Base-by-base conservation (phyloP, 2,113 vertebrate species). In the Brienomyrus brachyistius region DNA sequence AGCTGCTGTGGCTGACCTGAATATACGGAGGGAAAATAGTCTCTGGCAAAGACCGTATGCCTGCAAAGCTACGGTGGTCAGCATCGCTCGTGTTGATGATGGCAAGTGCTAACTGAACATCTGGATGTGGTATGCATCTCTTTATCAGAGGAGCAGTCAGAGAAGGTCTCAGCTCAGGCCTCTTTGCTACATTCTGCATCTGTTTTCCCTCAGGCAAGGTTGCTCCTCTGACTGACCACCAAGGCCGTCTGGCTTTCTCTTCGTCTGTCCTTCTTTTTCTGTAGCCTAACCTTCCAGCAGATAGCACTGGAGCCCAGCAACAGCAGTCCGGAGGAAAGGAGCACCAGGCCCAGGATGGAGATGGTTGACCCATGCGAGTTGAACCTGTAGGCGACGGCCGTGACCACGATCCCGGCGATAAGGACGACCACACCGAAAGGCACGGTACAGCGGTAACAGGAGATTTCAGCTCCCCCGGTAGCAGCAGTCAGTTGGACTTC, bases 331-430 rank as follows among this genome's bases (percentile, higher is more conserved):
- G 93, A 94, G 0, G 96, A 96, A 45, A 99, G 95, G 51, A 99
- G 94, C 88, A 97, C 96, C 93, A 99, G 94, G 56, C 98, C 98
- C 0, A 99, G 94, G 80, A 98, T 95, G 0, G 98, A 97, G 95
- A 99, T 99, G 94, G 97, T 97, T 47, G 98, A 99, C 6, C 98
- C 98, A 0, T 99, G 98, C 0, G 98, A 97, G 91, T 99, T 99
- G 95, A 99, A 99, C 95, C 96, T 98, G 95, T 99, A 99, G 0
- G 98, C 98, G 90, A 99, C 98, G 0, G 97, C 96, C 0, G 97
- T 99, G 88, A 98, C 98, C 92, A 98, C 98, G 0, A 95, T 86
- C 17, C 98, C 98, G 0, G 98, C 96, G 4, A 99, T 98, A n/a
- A 99, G 97, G 88, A 99, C 96, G 74, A 99, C 98, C 93, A 99